Base-by-base conservation (phyloP, 2,113 vertebrate genomes). In the Cephalophus harveyi region DNA sequence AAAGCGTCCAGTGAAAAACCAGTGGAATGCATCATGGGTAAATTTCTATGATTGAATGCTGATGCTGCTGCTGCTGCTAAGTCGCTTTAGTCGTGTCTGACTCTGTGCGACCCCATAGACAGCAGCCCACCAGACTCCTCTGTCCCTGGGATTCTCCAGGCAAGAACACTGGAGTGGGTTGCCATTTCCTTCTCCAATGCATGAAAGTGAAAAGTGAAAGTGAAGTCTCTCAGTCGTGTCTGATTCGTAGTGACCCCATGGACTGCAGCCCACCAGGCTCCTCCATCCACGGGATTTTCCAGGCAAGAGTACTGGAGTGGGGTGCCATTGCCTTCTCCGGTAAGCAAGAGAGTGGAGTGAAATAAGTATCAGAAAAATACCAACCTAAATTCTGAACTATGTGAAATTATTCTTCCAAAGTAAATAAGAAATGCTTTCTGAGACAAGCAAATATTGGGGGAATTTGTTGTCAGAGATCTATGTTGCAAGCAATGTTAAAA, bases 161-260 rank as follows among this genome's bases (percentile, higher is more conserved):
- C 60, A 62, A 33, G 60, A 62, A 30, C 14, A 62, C 60, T 33
- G 28, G 60, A 62, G 60, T 62, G 6, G 60, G 28, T 15, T 30
- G 60, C 60, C 60, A 62, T 62, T 33, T 30, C 28, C 14, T 33
- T 62, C 14, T 62, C 14, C 14, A 16, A 30, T 62, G 13, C 13
- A 60, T 13, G 27, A 60, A 60, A 60, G 11, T 28, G 59, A 60
- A 60, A 60, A 60, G 5, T 7, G 59, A 30, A 62, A 62, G 59
- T 30, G 59, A 33, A 33, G 28, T 62, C 3, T 7, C 14, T 62
- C 60, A 62, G 30, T 30, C 14, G 3, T 62, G 3, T 16, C 60
- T 0, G 6, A 62, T 6, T 33, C 14, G 0, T 7, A 3, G 60
- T 7, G 28, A 62, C 28, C 28, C 1, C 28, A 33, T 2, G 60